Base-by-base conservation (phyloP, 2,797 vertebrate genomes). In the Sciurus carolinensis region DNA sequence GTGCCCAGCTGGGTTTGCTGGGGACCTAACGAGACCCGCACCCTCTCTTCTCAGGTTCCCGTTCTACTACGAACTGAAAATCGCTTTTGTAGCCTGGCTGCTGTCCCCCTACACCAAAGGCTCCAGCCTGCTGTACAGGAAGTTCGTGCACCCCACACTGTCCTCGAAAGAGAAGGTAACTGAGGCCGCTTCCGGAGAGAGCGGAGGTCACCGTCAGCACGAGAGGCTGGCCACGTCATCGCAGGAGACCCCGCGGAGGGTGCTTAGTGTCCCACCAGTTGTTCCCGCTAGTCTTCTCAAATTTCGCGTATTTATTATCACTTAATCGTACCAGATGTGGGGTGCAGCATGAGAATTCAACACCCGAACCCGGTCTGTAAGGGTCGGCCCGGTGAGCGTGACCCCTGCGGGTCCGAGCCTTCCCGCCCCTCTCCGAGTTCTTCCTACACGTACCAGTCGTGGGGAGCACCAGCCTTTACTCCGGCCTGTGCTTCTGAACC, bases 51-150 rank as follows among this genome's bases (percentile, higher is more conserved):
- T 95, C 98, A 99, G 99, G 99, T 98, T 99, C 98, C 99, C 99
- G 59, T 99, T 99, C 99, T 99, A 99, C 98, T 99, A 99, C 98
- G 99, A 99, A 98, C 99, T 99, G 97, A 99, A 99, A 99, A 99
- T 99, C 98, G 99, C 99, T 67, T 99, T 99, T 98, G 99, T 99
- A 98, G 99, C 99, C 98, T 99, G 99, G 99, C 98, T 99, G 97
- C 98, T 99, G 91, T 99, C 99, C 95, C 99, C 99, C 0, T 99
- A 99, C 98, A 99, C 99, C 93, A 99, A 99, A 98, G 99, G 99
- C 91, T 99, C 99, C 98, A 99, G 99, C 96, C 99, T 99, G 85
- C 98, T 99, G 0, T 99, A 99, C 98, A 99, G 99, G 98, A 99
- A 99, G 97, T 99, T 99, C 98, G 99, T 99, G 84, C 99, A 99